Evolutionary conservation across 1,140 invertebrate genomes (phyloP).

Genomic region (Camponotus vicinus): DNA sequence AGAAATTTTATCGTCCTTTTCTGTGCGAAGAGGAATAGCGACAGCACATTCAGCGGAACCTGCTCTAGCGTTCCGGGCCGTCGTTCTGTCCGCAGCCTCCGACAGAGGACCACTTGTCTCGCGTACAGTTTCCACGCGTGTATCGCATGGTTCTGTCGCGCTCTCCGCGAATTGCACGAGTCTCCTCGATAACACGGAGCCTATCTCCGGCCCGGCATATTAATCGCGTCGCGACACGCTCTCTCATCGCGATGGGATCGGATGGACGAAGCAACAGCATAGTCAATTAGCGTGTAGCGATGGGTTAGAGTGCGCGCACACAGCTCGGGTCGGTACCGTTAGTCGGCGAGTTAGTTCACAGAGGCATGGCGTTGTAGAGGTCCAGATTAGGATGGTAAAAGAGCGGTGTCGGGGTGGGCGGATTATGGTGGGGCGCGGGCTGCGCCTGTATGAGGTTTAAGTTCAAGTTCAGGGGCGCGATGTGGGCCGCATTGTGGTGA

Average conservation of each 20-base stretch:
- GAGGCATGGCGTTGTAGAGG: slow-evolving; percentile 92
- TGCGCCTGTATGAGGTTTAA: slow-evolving; percentile 85
- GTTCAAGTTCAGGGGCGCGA: slow-evolving; percentile 85
- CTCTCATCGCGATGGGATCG: slow-evolving; percentile 42
- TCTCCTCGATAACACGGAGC: neutral
- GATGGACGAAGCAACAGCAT: slow-evolving; percentile 66
- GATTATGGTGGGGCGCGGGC: slow-evolving; percentile 84
- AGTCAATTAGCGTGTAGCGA: slow-evolving; percentile 81
- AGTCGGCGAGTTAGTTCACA: slow-evolving; percentile 88
- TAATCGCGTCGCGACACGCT: slow-evolving; percentile 26
- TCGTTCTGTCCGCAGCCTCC: neutral
- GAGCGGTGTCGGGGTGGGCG: slow-evolving; percentile 87
- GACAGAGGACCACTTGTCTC: neutral
- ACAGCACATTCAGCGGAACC: slow-evolving; percentile 1
- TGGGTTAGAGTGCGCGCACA: slow-evolving; percentile 80
- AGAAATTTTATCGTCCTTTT: slow-evolving; percentile 5
- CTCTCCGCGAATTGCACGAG: neutral
- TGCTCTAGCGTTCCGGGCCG: neutral
- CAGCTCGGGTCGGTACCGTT: slow-evolving; percentile 72
- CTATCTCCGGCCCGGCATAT: slow-evolving; percentile 4
- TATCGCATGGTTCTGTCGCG: neutral
- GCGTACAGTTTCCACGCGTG: neutral
- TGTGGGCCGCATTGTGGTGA: slow-evolving; percentile 85
- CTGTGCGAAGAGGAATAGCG: neutral
- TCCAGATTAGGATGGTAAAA: slow-evolving; percentile 86